Conservation (phyloP, 2,113 vertebrate species). For the Ochotona curzoniae region DNA sequence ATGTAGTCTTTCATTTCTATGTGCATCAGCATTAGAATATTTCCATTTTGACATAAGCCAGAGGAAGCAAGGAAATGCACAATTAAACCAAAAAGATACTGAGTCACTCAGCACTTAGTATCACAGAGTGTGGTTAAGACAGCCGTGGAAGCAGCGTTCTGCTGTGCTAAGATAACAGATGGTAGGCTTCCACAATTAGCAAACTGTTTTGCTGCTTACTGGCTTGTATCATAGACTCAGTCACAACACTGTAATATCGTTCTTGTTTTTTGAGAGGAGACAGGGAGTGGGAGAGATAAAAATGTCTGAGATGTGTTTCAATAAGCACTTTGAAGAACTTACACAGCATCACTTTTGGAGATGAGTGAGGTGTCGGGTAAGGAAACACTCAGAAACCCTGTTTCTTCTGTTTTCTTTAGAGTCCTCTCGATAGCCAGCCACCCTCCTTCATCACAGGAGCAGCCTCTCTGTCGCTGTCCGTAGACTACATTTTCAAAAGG, state of each 20-base stretch:
- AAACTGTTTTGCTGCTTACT: conserved; percentile 65
- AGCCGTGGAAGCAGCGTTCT: conserved; percentile 36
- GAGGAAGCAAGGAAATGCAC: conserved; percentile 65
- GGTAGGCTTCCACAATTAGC: conserved; percentile 69
- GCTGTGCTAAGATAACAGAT: conserved; percentile 49
- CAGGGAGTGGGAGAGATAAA: not conserved
- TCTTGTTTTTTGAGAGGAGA: not conserved
- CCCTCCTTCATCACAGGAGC: not conserved
- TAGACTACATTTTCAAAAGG: not conserved
- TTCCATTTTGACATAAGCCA: conserved; percentile 58
- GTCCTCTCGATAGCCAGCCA: not conserved
- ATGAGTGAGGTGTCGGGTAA: not conserved
- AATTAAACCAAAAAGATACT: conserved; percentile 57
- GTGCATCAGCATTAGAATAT: conserved; percentile 44
- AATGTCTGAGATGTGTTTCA: conserved; percentile 60
- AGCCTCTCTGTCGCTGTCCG: not conserved
- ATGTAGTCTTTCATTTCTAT: conserved; percentile 28
- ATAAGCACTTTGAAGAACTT: conserved; percentile 41
- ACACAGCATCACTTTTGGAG: not conserved
- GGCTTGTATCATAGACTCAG: conserved; percentile 18
- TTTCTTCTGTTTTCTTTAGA: not conserved
- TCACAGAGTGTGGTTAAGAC: conserved; percentile 18
- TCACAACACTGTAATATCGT: not conserved
- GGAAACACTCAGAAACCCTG: conserved; percentile 28
- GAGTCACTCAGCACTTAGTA: conserved; percentile 20